Evolutionary conservation across 2,797 vertebrate genomes (phyloP).

Genomic region (Anomalospiza imberbis): DNA sequence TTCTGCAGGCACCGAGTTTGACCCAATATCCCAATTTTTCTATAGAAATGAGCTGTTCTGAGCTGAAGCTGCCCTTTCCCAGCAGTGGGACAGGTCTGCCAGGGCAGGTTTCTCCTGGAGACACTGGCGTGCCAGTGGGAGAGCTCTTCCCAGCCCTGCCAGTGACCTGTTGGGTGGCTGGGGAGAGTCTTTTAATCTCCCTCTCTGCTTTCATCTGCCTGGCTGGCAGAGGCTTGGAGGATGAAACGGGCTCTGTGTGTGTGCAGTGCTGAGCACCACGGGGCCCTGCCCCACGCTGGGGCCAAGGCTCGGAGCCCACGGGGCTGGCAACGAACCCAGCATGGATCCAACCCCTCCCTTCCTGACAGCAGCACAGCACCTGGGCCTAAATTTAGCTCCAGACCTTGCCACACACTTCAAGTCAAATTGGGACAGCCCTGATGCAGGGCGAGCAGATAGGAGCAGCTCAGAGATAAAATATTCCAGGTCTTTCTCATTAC

Average conservation of each 20-base stretch:
- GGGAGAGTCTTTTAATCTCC: background rate
- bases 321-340: background rate
- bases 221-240: background rate
- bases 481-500: slow-evolving; percentile 63
- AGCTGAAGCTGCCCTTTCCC: background rate
- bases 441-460: background rate
- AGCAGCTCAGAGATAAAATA: slow-evolving; percentile 41
- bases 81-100: background rate
- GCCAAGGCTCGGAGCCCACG: background rate
- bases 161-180: background rate
- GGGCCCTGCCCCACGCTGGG: background rate
- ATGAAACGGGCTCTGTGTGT: background rate
- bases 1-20: background rate
- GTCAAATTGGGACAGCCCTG: slow-evolving; percentile 1
- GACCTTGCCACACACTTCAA: background rate
- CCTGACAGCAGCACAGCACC: background rate
- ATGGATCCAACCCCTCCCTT: background rate
- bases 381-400: slow-evolving; percentile 7
- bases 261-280: background rate
- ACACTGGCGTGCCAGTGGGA: rapidly evolving
- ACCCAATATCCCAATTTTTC: background rate
- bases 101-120: background rate
- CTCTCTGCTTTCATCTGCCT: background rate
- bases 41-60: background rate
- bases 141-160: background rate